Conservation (phyloP, 2,113 vertebrate species). For the Ophthalmolycus amberensis region DNA sequence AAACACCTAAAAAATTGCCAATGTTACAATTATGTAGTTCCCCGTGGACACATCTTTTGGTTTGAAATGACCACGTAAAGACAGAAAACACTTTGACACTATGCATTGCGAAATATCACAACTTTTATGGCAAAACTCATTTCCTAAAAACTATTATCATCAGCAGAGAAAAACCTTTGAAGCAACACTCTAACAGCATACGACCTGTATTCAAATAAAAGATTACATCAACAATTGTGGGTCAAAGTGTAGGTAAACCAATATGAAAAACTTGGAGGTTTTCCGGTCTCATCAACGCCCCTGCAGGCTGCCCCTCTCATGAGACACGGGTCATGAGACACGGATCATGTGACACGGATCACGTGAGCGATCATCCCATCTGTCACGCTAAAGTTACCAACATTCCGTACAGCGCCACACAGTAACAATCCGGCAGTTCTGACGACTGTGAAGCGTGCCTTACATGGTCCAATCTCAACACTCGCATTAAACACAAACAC, state of each 20-base stretch:
- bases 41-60: not conserved
- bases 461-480: not conserved
- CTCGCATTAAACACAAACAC: not conserved
- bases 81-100: not conserved
- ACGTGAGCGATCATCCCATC: slow-evolving; percentile 73
- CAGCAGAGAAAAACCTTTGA: not conserved
- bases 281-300: not conserved
- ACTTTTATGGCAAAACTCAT: not conserved
- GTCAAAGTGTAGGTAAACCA: not conserved
- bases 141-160: not conserved
- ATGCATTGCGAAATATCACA: not conserved
- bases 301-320: slow-evolving; percentile 9
- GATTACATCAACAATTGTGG: not conserved
- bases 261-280: not conserved
- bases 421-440: rapidly evolving
- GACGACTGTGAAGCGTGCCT: too few relatives aligned
- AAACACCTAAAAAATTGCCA: not conserved
- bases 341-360: slow-evolving; percentile 76
- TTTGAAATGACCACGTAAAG: not conserved
- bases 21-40: not conserved
- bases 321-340: slow-evolving; percentile 73
- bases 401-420: not conserved
- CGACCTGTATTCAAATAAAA: not conserved
- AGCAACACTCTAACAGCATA: not conserved
- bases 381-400: not conserved